Evolutionary conservation across 2,888 invertebrate species (phyloP).

Genomic region (Melanostoma mellinum): DNA sequence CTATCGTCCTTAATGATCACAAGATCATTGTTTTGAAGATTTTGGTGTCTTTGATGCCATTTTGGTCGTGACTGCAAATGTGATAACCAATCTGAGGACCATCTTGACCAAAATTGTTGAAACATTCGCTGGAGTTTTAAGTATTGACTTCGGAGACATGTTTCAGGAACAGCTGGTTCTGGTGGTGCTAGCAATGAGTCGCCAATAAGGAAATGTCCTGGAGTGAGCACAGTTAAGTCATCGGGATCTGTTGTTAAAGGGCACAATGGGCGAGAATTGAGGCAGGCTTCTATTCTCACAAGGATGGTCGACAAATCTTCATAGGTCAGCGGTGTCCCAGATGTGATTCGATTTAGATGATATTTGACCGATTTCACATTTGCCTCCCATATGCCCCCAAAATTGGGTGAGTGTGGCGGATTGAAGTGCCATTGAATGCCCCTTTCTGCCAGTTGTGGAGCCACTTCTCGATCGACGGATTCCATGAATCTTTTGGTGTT

Average conservation of each 20-base stretch:
- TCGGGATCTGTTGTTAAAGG: constrained; percentile 14
- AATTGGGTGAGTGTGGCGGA: constrained; percentile 40
- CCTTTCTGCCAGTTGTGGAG: constrained; percentile 10
- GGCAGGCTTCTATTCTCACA: constrained; percentile 35
- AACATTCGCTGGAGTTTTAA: constrained; percentile 34
- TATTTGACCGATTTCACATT: constrained; percentile 44
- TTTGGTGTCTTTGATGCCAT: constrained; percentile 44
- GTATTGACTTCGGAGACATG: constrained; percentile 20
- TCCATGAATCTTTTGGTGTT: background rate
- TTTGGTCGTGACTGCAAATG: constrained; percentile 66
- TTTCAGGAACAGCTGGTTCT: constrained; percentile 3
- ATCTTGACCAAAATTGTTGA: constrained; percentile 58
- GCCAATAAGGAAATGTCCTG: constrained; percentile 33
- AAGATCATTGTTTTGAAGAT: constrained; percentile 46
- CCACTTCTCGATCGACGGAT: constrained; percentile 1
- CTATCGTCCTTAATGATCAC: constrained; percentile 56
- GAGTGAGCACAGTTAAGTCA: constrained; percentile 26
- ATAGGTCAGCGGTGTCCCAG: constrained; percentile 20
- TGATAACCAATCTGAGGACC: constrained; percentile 63
- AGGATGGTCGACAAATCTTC: constrained; percentile 35
- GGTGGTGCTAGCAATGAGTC: constrained; percentile 22
- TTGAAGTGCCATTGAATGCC: constrained; percentile 48
- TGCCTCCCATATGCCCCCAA: constrained; percentile 46
- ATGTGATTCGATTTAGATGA: constrained; percentile 17
- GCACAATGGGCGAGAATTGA: constrained; percentile 31